phyloP scores from a whole-genome alignment of 92 coral and sea anemone species.

The Palythoa heliodiscus region DNA sequence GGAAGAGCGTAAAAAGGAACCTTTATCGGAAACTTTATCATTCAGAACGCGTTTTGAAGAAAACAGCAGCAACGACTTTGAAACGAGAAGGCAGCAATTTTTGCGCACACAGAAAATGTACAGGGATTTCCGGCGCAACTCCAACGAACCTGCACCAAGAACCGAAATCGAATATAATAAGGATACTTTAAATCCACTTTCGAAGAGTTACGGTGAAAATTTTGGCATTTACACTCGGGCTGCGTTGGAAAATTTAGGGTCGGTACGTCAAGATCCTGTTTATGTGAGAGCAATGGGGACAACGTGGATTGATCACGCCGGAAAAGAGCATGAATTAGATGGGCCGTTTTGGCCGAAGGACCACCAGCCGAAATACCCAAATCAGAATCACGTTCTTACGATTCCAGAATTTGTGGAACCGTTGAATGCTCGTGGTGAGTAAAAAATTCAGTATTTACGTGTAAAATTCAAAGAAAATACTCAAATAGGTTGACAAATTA shows the following conservation, averaged over 20 bases:
- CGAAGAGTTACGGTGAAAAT: constrained; percentile 59
- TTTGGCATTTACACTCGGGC: constrained; percentile 76
- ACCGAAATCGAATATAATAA: background rate
- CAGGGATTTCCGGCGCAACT: background rate
- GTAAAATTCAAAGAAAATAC: background rate
- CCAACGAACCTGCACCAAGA: background rate
- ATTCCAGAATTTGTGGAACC: constrained; percentile 81
- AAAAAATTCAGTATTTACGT: background rate
- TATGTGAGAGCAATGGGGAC: constrained; percentile 66
- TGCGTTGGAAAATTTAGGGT: constrained; percentile 64
- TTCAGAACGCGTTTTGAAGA: constrained; percentile 52
- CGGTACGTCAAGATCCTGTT: background rate
- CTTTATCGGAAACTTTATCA: constrained; percentile 24
- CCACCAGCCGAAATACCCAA: constrained; percentile 77
- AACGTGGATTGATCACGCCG: constrained; percentile 71
- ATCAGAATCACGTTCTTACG: constrained; percentile 68
- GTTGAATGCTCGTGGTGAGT: constrained; percentile 80
- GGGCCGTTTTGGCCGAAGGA: constrained; percentile 98
- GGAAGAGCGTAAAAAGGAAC: constrained; percentile 36
- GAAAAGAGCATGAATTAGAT: constrained; percentile 60
- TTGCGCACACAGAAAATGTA: constrained; percentile 56
- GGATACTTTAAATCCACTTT: constrained; percentile 61
- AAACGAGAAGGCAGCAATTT: constrained; percentile 69
- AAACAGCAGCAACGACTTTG: constrained; percentile 59
- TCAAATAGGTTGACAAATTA: too few relatives aligned